Base-by-base conservation (phyloP, 2,888 invertebrate genomes). In the Hanleya hanleyi region DNA sequence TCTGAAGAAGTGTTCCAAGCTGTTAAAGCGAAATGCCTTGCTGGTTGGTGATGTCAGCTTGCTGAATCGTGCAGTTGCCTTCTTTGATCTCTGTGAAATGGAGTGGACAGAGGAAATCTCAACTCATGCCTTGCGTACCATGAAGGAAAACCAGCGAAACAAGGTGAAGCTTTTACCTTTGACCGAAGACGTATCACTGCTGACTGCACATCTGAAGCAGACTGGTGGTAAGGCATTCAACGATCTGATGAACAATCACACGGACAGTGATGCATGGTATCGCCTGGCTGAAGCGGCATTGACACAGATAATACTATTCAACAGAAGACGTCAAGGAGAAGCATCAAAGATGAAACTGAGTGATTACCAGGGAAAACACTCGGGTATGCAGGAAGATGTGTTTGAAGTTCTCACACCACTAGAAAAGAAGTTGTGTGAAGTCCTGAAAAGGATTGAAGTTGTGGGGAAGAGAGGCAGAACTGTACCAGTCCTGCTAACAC, bases 381-480 rank as follows among this genome's bases (percentile, higher is more conserved):
- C 12, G 9, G 57, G 7, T 9, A 26, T 18, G n/a, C 22, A 57
- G 22, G 26, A 57, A 26, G 57, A 29, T 57, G 12, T 57, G 9
- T 12, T 15, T 9, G 29, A 57, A 57, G 9, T 29, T 33, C 64
- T 64, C 12, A 32, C 32, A 29, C 22, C 38, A 12, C 26, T 71
- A 35, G 71, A 71, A 36, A 35, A 66, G 32, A 38, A 71, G 36
- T 29, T 71, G 22, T 71, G 66, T 29, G 22, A 49, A 35, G n/a
- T 29, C 29, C 70, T 70, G 26, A 4, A 26, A 5, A 33, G 70
- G 15, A 35, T 70, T 2, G 50, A n/a, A n/a, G n/a, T 70, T 3
- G 36, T 47, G 6, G 64, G 70, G 3, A 70, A 70, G 29, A 6
- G 65, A 7, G 65, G 36, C n/a, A 70, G 70, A 22, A 65, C 49